Base-by-base conservation (phyloP, 2,113 vertebrate genomes). In the Falcunculus frontatus region DNA sequence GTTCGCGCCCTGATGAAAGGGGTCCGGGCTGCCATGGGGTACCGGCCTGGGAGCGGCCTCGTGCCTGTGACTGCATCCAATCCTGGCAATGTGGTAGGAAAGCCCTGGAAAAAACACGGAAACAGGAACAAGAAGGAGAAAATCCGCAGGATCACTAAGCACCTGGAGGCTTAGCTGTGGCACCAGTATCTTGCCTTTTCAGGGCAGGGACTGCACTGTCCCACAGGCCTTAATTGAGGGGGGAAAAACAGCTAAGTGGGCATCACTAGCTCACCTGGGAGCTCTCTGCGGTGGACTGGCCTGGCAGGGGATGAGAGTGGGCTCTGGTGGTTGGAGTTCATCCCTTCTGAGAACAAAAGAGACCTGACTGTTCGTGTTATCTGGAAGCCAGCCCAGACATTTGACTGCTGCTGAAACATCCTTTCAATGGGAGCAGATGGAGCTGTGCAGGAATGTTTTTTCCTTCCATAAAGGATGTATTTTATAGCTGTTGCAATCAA, bases 111-210 rank as follows among this genome's bases (percentile, higher is more conserved):
- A 96, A 99, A 99, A 82, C 99, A 99, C 0, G 98, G 99, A 23
- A 99, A 99, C 98, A 98, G 94, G 87, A 99, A 99, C 94, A 99
- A 99, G 96, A 99, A 99, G 93, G 99, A 99, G 97, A 99, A 99
- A 96, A 96, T 99, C 12, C 98, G 99, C 27, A 98, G 99, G 56
- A 94, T 99, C 55, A 99, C 96, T 22, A 99, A 98, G 92, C 99
- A 99, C 96, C 96, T 99, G 96, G 99, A 99, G n/a, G 98, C 98
- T 18, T 99, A 97, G 98, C 37, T 49, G 27, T 64, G 63, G 26
- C 41, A 44, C 10, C 1, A 3, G 8, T 46, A 7, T 35, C 14
- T 52, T 32, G n/a, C 29, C 16, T 80, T 87, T 70, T 49, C 42
- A 57, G 50, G 44, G 42, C 68, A 83, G 55, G 80, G 47, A n/a